These are phyloP conservation scores for Osmerus mordax DNA, from an alignment of 2,113 vertebrate species.

Conservation along the genomic window DNA sequence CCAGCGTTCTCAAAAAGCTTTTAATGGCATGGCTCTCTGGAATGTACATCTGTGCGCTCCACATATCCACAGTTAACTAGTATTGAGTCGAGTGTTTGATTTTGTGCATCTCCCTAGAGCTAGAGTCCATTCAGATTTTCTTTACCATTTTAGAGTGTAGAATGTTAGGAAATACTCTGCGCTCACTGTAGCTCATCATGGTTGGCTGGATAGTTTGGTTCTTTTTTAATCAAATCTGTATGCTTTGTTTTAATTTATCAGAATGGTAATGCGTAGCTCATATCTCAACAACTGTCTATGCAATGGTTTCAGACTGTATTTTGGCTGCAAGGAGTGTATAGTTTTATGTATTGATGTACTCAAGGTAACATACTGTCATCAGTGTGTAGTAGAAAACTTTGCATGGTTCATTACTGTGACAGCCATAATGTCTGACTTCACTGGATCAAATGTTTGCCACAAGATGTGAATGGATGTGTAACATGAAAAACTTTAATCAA, in stretches of 20 bases:
- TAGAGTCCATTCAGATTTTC: slow-evolving; percentile 1
- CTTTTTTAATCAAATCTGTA: background rate
- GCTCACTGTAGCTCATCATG: slow-evolving; percentile 7
- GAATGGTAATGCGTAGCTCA: background rate
- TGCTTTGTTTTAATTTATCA: background rate
- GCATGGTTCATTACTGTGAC: slow-evolving; percentile 3
- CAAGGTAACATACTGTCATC: background rate
- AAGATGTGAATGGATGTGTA: no score
- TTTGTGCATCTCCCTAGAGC: slow-evolving; percentile 22
- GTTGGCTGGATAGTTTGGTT: slow-evolving; percentile 12
- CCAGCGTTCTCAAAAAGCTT: slow-evolving; percentile 49
- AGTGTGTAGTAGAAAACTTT: background rate
- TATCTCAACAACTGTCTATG: background rate
- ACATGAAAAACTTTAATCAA: no score
- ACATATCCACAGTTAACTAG: slow-evolving; percentile 36
- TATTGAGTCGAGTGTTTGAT: slow-evolving; percentile 24
- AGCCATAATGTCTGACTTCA: background rate
- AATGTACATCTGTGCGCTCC: slow-evolving; percentile 50
- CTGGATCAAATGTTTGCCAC: no score
- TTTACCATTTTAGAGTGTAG: slow-evolving; percentile 29
- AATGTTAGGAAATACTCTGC: slow-evolving; percentile 20
- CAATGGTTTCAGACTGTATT: background rate
- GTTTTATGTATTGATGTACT: background rate
- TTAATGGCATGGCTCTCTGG: slow-evolving; percentile 63
- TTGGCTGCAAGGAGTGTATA: slow-evolving; percentile 2